Conservation (phyloP, 2,888 invertebrate genomes). For the Heliconius ismenius region DNA sequence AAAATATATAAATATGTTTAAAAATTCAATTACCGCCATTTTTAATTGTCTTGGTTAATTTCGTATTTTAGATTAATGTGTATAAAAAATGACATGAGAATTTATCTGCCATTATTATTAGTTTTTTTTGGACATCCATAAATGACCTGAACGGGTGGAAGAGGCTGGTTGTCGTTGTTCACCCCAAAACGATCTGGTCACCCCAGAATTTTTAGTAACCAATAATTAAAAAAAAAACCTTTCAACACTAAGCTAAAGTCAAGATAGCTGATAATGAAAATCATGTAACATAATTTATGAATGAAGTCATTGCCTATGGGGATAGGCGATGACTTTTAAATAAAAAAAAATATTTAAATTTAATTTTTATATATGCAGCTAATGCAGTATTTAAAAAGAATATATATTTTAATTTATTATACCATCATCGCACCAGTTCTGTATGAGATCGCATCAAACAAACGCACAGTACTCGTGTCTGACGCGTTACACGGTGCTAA, state of each 20-base stretch:
- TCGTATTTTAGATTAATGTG: neutral
- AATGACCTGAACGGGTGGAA: neutral
- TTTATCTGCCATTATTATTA: neutral
- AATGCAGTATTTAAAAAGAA: neutral
- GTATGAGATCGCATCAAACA: constrained; percentile 42
- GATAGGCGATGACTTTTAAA: neutral
- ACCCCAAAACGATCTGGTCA: too few relatives aligned
- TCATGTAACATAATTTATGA: too few relatives aligned
- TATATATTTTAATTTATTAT: constrained; percentile 17
- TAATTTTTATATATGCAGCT: neutral
- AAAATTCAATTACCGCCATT: neutral
- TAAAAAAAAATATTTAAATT: neutral
- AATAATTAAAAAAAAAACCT: too few relatives aligned
- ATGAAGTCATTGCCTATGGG: too few relatives aligned
- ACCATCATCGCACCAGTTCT: neutral
- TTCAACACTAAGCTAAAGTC: too few relatives aligned
- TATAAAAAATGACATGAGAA: neutral
- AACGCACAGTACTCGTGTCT: constrained; percentile 31
- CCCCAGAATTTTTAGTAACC: too few relatives aligned
- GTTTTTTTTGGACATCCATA: neutral
- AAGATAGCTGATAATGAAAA: too few relatives aligned
- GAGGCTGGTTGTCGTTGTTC: too few relatives aligned
- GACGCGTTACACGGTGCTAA: constrained; percentile 40
- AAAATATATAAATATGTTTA: neutral
- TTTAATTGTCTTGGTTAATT: neutral